Percentiles rank a stretch among this genome's conserved stretches.
These are phyloP conservation scores for Nomada flava DNA, from an alignment of 2,888 invertebrate genomes.

Conservation along the genomic window DNA sequence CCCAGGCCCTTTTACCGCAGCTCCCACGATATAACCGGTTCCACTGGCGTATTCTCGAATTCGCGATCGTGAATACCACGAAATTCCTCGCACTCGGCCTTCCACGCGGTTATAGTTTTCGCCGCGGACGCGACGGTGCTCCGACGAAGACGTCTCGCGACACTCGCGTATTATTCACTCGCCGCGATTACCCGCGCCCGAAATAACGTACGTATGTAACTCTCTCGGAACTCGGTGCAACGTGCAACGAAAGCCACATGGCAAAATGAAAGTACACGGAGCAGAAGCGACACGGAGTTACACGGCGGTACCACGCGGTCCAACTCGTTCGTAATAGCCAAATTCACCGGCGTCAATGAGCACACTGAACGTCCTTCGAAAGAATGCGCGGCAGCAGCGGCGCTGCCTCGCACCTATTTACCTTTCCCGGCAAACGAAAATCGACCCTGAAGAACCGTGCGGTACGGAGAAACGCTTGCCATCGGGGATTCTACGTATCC, in stretches of 20 bases:
- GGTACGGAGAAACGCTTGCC: not conserved
- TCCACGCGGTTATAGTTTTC: not conserved
- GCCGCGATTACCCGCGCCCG: constrained; percentile 27
- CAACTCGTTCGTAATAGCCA: constrained; percentile 5
- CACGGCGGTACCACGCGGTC: not conserved
- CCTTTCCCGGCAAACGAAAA: constrained; percentile 6
- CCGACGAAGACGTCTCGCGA: constrained; percentile 15
- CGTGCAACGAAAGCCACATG: constrained; percentile 33
- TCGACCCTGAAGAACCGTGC: not conserved
- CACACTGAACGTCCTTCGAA: constrained; percentile 46
- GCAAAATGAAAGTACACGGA: not conserved
- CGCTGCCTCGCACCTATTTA: constrained; percentile 9
- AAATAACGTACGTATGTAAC: constrained; percentile 38
- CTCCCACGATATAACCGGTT: constrained; percentile 59
- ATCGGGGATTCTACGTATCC: not conserved
- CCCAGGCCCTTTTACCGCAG: constrained; percentile 31
- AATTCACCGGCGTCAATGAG: constrained; percentile 9
- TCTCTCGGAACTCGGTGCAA: not conserved
- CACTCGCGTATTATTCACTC: constrained; percentile 57
- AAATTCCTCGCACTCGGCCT: constrained; percentile 37
- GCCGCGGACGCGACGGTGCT: not conserved
- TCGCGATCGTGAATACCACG: constrained; percentile 58
- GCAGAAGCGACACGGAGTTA: not conserved
- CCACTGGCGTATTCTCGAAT: constrained; percentile 57
- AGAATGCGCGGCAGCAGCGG: constrained; percentile 13